Evolutionary conservation across 2,113 vertebrate species (phyloP), one percentile per base, ranked within the genome.

Genomic region (Rynchops niger): DNA sequence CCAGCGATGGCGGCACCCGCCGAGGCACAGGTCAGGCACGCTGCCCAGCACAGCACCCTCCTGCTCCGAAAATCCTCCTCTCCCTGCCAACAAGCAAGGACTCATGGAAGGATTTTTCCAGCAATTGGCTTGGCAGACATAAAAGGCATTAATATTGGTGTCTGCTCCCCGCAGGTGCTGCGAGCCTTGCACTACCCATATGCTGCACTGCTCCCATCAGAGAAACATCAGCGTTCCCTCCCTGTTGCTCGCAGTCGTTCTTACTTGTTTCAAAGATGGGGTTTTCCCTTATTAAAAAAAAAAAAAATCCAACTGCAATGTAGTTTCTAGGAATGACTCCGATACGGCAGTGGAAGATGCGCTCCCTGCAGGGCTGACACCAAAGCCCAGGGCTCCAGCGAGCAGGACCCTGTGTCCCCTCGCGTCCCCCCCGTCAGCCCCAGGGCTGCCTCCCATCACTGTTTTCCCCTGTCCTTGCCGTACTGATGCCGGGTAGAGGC

Each of bases 321-420:
- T 10, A 42, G 29, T 83, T 91, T 94, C 80, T 56, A 93, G 93
- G 97, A 94, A 92, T 65, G 36, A 5, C 92, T 94, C 47, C 58
- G 38, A 9, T 59, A 76, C 73, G 92, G 91, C 79, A 74, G 53
- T 29, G 71, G 81, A 81, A 66, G 82, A 18, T 4, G 23, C 11
- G 2, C 23, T 77, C 67, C 49, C 40, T 15, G 67, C 73, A 49
- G 43, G 74, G 83, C 84, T 66, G 86, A 52, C 5, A 47, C 55
- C 29, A 26, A 65, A 49, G 49, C 66, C 47, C 47, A 12, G 2
- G 30, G 92, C 55, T 52, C 34, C 13, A 61, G 86, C 5, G 10
- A 63, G 70, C 43, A 58, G 79, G 52, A 83, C 61, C 6, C 4
- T 29, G 58, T 2, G 13, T 18, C n/a, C 27, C 1, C 2, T 40